These are phyloP conservation scores for Chrysocyon brachyurus DNA, from an alignment of 2,797 vertebrate species.

Conservation along the genomic window DNA sequence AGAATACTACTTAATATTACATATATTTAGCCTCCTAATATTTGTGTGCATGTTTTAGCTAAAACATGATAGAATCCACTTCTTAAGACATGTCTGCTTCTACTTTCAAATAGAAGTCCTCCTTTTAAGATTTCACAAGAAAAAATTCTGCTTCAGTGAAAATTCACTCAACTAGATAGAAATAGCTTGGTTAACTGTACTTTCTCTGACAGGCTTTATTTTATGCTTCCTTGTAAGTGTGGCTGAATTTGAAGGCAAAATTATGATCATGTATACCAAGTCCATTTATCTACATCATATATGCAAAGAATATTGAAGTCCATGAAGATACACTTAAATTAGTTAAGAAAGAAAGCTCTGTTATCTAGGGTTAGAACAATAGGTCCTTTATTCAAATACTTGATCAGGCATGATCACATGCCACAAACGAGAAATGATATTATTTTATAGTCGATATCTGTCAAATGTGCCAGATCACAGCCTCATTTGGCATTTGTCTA, in stretches of 20 bases:
- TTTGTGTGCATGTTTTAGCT: not conserved
- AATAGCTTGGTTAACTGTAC: not conserved
- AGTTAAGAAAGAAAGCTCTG: not conserved
- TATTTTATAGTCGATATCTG: conserved; percentile 38
- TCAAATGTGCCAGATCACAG: not conserved
- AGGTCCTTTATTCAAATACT: not conserved
- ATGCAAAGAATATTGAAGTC: not conserved
- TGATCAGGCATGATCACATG: not conserved
- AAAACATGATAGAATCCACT: not conserved
- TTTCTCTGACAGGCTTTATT: not conserved
- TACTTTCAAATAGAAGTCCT: not conserved
- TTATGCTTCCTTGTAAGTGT: not conserved
- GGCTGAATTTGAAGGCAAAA: not conserved
- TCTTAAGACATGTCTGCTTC: not conserved
- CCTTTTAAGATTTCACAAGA: not conserved
- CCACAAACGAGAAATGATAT: not conserved
- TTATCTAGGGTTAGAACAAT: not conserved
- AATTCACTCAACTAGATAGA: not conserved
- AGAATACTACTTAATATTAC: not conserved
- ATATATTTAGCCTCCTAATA: not conserved
- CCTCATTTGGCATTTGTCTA: not conserved
- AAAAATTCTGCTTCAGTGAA: not conserved
- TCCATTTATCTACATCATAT: not conserved
- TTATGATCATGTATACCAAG: not conserved
- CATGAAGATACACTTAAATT: not conserved